Evolutionary conservation across 2,888 invertebrate species (phyloP).

Genomic region (Ganaspis brasiliensis): DNA sequence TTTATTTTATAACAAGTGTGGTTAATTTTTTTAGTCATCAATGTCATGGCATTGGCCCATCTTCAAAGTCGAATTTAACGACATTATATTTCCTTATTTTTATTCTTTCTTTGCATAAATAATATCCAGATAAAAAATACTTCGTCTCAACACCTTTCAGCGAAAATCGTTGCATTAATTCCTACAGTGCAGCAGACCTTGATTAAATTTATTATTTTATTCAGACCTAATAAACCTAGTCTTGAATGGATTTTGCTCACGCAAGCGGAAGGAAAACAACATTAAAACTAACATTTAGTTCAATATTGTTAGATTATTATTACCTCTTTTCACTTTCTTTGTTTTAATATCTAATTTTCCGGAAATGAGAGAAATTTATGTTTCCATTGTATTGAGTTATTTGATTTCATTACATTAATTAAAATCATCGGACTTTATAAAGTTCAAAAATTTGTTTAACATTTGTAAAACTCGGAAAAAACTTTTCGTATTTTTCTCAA

Average conservation of each 20-base stretch:
- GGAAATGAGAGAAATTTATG: not conserved
- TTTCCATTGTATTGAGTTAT: not conserved
- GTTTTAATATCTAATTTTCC: not conserved
- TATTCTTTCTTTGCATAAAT: not conserved
- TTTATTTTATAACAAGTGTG: too few relatives aligned
- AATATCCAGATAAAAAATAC: not conserved
- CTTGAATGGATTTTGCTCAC: not conserved
- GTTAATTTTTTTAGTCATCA: too few relatives aligned
- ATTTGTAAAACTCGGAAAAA: too few relatives aligned
- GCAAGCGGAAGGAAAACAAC: constrained; percentile 27
- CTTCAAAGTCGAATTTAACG: not conserved
- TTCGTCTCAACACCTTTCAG: not conserved
- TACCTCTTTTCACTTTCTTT: not conserved
- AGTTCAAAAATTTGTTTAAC: not conserved
- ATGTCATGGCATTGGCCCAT: constrained; percentile 4
- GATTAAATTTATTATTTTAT: constrained; percentile 2
- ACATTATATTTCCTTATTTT: not conserved
- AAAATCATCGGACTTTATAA: not conserved
- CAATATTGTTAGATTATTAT: constrained; percentile 3
- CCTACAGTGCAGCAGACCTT: constrained; percentile 13
- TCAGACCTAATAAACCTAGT: not conserved
- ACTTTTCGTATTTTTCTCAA: too few relatives aligned
- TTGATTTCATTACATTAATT: not conserved
- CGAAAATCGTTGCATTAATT: constrained; percentile 7
- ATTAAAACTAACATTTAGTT: not conserved